A percentile compares a stretch with the other conserved stretches of the same genome.
Conservation (phyloP, 23 tunicate genomes). For the Trididemnum nubilum region DNA sequence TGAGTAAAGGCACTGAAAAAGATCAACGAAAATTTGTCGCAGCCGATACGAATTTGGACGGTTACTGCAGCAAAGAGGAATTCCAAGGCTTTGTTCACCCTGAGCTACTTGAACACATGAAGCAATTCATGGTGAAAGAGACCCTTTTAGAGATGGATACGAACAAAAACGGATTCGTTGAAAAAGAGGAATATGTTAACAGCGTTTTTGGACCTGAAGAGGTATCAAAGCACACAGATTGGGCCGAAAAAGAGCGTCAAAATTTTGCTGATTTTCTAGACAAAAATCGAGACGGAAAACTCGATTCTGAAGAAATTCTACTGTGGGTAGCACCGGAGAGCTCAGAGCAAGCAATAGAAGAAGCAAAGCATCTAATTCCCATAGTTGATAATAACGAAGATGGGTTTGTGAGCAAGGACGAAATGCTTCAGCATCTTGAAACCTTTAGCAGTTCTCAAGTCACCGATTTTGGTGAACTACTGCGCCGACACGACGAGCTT, state of each 20-base stretch:
- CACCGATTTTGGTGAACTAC: conserved; percentile 89
- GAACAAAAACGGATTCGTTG: conserved; percentile 67
- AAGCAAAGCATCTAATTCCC: conserved; percentile 88
- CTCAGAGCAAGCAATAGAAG: conserved; percentile 71
- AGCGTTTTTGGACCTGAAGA: conserved; percentile 46
- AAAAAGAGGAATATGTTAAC: conserved; percentile 68
- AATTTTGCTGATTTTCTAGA: conserved; percentile 61
- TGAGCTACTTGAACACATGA: conserved; percentile 83
- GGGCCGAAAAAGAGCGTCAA: conserved; percentile 60
- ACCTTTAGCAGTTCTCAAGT: conserved; percentile 85
- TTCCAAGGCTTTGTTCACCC: conserved; percentile 87
- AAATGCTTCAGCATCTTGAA: conserved; percentile 73
- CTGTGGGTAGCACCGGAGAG: conserved; percentile 76
- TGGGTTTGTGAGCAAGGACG: conserved; percentile 66
- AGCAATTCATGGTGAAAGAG: conserved; percentile 67
- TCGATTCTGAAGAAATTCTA: conserved; percentile 68
- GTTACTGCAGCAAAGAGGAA: conserved; percentile 53
- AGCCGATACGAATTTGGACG: conserved; percentile 57
- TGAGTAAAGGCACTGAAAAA: conserved; percentile 49
- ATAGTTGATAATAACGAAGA: conserved; percentile 57
- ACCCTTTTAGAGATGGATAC: conserved; percentile 85
- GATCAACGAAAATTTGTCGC: conserved; percentile 60
- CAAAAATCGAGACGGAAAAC: conserved; percentile 66
- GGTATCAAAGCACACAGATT: conserved; percentile 2
- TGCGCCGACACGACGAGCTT: conserved; percentile 91